Conservation (phyloP, 2,888 invertebrate genomes). For the Neocrepidodera transversa region DNA sequence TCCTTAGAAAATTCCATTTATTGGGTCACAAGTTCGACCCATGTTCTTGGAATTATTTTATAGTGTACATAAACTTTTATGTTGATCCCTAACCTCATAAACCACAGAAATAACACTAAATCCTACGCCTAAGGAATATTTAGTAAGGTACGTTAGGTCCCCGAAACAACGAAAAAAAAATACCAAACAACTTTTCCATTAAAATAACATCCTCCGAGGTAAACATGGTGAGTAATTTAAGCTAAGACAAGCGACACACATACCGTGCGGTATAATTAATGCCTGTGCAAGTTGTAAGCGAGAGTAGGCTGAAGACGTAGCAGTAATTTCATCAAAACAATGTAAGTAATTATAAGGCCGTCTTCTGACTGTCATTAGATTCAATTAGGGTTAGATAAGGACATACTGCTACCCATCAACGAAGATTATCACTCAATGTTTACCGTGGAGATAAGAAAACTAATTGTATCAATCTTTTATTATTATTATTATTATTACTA, state of each 20-base stretch:
- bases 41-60: conserved; percentile 5
- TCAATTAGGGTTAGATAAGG: conserved; percentile 36
- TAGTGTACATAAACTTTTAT: conserved; percentile 14
- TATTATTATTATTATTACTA: no score
- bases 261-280: conserved; percentile 19
- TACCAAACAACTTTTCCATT: no score
- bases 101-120: conserved; percentile 4
- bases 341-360: conserved; percentile 32
- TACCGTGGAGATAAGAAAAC: conserved; percentile 6
- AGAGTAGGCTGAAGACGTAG: conserved; percentile 15
- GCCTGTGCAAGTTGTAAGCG: not conserved
- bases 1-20: not conserved
- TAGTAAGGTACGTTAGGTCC: no score
- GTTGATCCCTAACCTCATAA: conserved; percentile 15
- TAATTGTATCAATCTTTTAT: no score
- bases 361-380: conserved; percentile 36
- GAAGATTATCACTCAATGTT: conserved; percentile 12
- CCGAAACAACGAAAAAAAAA: no score
- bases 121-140: no score
- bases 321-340: conserved; percentile 34
- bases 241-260: conserved; percentile 19
- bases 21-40: conserved; percentile 1
- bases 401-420: conserved; percentile 30
- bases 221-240: conserved; percentile 12
- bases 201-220: conserved; percentile 2